These are phyloP conservation scores for Cololabis saira DNA, from an alignment of 2,113 vertebrate species.

Conservation along the genomic window DNA sequence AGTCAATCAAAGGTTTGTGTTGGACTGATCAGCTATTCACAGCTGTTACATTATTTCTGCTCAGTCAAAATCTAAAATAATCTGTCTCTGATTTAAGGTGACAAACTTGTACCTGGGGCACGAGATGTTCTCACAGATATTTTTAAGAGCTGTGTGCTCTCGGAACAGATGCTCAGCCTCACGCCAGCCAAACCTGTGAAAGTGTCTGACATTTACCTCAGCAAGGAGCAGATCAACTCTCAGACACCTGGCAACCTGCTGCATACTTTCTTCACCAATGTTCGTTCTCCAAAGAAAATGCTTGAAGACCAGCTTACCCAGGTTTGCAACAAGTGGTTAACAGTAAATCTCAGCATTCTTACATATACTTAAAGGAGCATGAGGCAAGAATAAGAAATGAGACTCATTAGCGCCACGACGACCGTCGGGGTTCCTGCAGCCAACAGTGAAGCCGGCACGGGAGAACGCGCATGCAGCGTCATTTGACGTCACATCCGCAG, in stretches of 20 bases:
- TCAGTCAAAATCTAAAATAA: background rate
- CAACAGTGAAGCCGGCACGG: too few species aligned
- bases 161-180: conserved; percentile 94
- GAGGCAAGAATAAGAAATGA: too few species aligned
- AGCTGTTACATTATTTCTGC: conserved; percentile 3
- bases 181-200: conserved; percentile 91
- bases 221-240: conserved; percentile 97
- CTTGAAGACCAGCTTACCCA: conserved; percentile 97
- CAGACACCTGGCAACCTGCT: conserved; percentile 95
- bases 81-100: conserved; percentile 79
- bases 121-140: conserved; percentile 94
- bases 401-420: too few species aligned
- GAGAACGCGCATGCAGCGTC: too few species aligned
- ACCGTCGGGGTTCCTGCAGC: too few species aligned
- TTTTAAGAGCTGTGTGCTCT: conserved; percentile 95
- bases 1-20: conserved; percentile 89
- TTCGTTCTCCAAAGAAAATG: conserved; percentile 94
- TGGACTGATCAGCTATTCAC: conserved; percentile 15
- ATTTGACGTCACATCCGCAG: too few species aligned
- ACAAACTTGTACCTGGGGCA: conserved; percentile 91
- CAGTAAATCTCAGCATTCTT: background rate
- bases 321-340: conserved; percentile 73
- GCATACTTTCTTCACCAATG: conserved; percentile 94
- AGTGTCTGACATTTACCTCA: conserved; percentile 95
- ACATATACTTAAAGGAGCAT: too few species aligned